phyloP scores from a whole-genome alignment of 2,113 vertebrate species.

The Sterrhoptilus dennistouni region DNA sequence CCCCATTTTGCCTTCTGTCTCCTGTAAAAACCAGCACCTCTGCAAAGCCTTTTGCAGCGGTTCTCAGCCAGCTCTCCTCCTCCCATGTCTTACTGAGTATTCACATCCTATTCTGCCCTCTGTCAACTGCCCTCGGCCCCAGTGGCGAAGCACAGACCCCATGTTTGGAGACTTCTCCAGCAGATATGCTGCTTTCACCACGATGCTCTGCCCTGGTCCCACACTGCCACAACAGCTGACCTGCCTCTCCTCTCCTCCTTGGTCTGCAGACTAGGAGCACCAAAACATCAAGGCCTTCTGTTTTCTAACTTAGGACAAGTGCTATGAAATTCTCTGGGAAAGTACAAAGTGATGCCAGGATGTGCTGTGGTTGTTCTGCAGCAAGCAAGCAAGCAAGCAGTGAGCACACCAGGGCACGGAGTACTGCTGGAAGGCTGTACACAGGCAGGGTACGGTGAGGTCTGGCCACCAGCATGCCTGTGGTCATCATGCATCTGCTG shows the following conservation, averaged over 20 bases:
- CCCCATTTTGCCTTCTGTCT: background rate
- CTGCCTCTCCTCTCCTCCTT: background rate
- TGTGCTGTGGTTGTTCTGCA: background rate
- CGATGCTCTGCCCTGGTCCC: fast-evolving
- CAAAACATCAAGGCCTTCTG: background rate
- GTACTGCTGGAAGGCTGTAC: background rate
- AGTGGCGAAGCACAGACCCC: background rate
- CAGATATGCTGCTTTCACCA: fast-evolving
- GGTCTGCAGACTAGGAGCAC: background rate
- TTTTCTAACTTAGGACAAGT: background rate
- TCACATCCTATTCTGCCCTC: background rate
- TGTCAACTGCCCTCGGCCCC: background rate
- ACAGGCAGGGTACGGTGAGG: background rate
- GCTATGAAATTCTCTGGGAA: background rate
- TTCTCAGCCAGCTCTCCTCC: background rate
- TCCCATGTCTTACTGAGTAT: background rate
- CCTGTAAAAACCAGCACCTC: background rate
- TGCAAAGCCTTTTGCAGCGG: background rate
- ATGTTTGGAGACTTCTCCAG: background rate
- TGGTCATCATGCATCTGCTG: background rate
- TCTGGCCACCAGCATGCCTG: background rate
- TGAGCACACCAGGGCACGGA: background rate
- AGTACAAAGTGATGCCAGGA: background rate
- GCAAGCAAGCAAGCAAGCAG: background rate
- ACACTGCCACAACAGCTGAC: background rate